These are phyloP conservation scores for Drosophila heteroneura DNA, from an alignment of 2,888 invertebrate genomes.

Conservation along the genomic window DNA sequence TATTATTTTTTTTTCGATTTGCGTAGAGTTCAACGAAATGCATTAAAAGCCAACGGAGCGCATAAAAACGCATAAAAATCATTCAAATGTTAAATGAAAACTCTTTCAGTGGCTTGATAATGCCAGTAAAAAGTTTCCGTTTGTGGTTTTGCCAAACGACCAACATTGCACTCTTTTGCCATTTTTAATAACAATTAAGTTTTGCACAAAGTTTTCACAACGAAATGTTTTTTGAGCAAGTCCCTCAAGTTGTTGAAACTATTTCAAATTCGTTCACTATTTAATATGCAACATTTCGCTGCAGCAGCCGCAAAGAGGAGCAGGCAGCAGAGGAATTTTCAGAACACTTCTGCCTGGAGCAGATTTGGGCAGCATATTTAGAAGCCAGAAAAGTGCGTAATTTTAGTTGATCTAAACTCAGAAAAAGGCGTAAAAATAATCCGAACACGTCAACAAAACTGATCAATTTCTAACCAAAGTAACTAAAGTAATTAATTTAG, in stretches of 20 bases:
- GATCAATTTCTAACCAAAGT: neutral
- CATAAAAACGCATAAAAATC: slow-evolving; percentile 68
- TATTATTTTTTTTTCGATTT: slow-evolving; percentile 11
- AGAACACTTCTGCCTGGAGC: neutral
- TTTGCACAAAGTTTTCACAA: neutral
- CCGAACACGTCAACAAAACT: neutral
- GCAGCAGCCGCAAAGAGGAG: neutral
- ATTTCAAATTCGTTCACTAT: neutral
- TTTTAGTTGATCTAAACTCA: neutral
- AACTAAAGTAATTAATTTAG: neutral
- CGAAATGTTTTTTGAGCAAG: neutral
- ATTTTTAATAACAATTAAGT: slow-evolving; percentile 14
- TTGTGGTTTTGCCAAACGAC: slow-evolving; percentile 8
- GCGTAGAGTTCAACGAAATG: slow-evolving; percentile 49
- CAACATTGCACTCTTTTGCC: slow-evolving; percentile 7
- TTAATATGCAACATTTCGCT: neutral
- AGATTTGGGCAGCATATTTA: neutral
- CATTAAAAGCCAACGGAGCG: slow-evolving; percentile 63
- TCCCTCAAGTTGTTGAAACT: neutral
- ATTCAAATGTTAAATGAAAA: slow-evolving; percentile 65
- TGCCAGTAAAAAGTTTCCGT: slow-evolving; percentile 36
- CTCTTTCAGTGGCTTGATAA: slow-evolving; percentile 34
- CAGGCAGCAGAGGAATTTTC: neutral
- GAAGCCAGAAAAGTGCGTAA: neutral
- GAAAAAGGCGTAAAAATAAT: neutral